Evolutionary conservation across 23 tunicate genomes (phyloP), one percentile per base, ranked within the genome.

Genomic region (Halocynthia aurantium): DNA sequence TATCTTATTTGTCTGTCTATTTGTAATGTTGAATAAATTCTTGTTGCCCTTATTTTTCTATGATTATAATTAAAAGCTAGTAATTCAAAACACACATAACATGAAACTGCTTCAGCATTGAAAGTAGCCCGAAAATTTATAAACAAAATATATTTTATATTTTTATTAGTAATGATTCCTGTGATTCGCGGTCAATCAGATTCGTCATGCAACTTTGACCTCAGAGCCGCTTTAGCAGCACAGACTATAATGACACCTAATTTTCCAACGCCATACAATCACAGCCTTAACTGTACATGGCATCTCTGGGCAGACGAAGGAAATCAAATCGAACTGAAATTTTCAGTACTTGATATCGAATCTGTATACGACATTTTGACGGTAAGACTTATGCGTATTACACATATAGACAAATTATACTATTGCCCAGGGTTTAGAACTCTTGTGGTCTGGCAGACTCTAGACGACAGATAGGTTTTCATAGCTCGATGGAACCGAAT

Each of bases 191-290:
- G 44, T 31, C 44, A 31, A 31, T 31, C 44, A 31, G 44, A 31
- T 31, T 31, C 44, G 44, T 31, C 44, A 31, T 31, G 44, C 44
- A 31, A 31, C 44, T 31, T 31, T 31, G 44, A 31, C 44, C 44
- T 31, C 2, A 15, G 2, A 2, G 70, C 70, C 13, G 70, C 9
- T 10, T 65, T 40, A 49, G 31, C 22, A 15, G 10, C 49, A 65
- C 22, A 65, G 22, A 65, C 70, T 10, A 20, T 65, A 20, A 20
- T 49, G 49, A 65, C 70, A 1, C 70, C 70, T 65, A 49, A 49
- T 10, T 65, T 65, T 65, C 70, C 70, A 11, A 65, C 31, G 22
- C 70, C 70, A 15, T 65, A 65, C 17, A 65, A 20, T 15, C 49
- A 49, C 10, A 65, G 31, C 31, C 17, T 65, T 8, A 65, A 65